A percentile compares a stretch with the other conserved stretches of the same genome.
These are phyloP conservation scores for Dendrophyllia cribrosa DNA, from an alignment of 64 coral and sea anemone genomes.

Conservation along the genomic window DNA sequence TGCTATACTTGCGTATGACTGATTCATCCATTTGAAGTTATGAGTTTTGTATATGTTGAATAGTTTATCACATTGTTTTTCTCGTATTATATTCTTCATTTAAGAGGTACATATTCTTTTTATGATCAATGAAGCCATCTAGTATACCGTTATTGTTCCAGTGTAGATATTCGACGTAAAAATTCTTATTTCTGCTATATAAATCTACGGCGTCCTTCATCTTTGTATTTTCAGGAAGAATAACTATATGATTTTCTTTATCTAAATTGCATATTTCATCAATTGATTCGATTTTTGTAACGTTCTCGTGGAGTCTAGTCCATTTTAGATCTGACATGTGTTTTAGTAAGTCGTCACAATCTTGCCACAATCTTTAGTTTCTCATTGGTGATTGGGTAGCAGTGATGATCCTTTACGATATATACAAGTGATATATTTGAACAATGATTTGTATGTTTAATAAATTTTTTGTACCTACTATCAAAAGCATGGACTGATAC, in stretches of 20 bases:
- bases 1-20: neutral
- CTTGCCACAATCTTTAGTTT: no score
- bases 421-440: no score
- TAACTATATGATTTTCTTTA: neutral
- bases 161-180: neutral
- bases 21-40: constrained; percentile 67
- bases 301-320: constrained; percentile 2
- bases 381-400: neutral
- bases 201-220: neutral
- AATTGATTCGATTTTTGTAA: neutral
- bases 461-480: neutral
- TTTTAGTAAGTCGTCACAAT: neutral
- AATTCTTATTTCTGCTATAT: neutral
- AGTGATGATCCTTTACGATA: neutral
- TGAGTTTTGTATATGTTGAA: constrained; percentile 49
- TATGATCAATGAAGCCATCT: constrained; percentile 45
- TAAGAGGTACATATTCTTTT: constrained; percentile 26
- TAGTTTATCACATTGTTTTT: constrained; percentile 49
- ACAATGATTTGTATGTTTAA: neutral
- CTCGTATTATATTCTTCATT: constrained; percentile 55
- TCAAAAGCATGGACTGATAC: neutral
- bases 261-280: neutral
- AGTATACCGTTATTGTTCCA: constrained; percentile 27
- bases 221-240: neutral
- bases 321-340: constrained; percentile 34